These are phyloP conservation scores for Unio pictorum DNA, from an alignment of 2,888 invertebrate genomes.

Conservation along the genomic window DNA sequence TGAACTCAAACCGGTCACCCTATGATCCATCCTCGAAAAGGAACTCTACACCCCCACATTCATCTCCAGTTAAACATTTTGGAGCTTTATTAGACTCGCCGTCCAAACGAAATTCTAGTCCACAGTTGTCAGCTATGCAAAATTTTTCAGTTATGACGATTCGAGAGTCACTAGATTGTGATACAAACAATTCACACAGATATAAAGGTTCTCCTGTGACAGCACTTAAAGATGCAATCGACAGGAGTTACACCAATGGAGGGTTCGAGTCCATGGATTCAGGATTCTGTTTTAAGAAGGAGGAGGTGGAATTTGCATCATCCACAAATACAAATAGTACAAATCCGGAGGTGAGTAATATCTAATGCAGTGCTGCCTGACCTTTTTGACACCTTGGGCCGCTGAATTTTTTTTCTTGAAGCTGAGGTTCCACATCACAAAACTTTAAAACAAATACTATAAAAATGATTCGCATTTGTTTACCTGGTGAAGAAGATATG, in stretches of 20 bases:
- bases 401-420: too few relatives aligned
- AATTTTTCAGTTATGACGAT: conserved; percentile 53
- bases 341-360: too few relatives aligned
- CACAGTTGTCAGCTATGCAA: conserved; percentile 24
- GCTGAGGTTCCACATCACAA: too few relatives aligned
- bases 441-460: too few relatives aligned
- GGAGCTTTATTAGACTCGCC: conserved; percentile 15
- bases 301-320: conserved; percentile 18
- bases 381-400: too few relatives aligned
- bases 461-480: too few relatives aligned
- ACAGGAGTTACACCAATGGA: conserved; percentile 55
- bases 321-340: too few relatives aligned
- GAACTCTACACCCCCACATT: conserved; percentile 42
- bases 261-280: conserved; percentile 34
- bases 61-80: conserved; percentile 25
- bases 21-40: conserved; percentile 41
- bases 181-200: conserved; percentile 45
- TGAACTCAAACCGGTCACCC: too few relatives aligned
- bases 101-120: conserved; percentile 32
- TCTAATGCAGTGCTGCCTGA: too few relatives aligned
- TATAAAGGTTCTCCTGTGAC: conserved; percentile 68
- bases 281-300: conserved; percentile 31
- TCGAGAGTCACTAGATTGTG: conserved; percentile 46
- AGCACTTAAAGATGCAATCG: conserved; percentile 68
- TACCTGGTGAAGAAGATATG: too few relatives aligned